Evolutionary conservation across 2,797 vertebrate species (phyloP).

Genomic region (Kryptopterus vitreolus): DNA sequence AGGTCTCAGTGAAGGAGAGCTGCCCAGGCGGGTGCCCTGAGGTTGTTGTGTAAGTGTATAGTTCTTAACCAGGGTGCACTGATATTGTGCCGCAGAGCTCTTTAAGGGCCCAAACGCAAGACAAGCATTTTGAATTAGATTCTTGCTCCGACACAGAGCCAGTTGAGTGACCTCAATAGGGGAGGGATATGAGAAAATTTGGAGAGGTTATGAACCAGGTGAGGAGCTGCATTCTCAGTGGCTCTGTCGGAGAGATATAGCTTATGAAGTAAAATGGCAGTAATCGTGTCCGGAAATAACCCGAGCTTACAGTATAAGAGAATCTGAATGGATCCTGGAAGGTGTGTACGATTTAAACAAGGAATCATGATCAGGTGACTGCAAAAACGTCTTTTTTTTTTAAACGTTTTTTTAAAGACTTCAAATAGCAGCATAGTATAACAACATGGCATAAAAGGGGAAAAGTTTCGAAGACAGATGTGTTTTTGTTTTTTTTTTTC

Average conservation of each 20-base stretch:
- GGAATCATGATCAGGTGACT: not conserved
- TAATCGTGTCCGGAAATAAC: slow-evolving; percentile 13
- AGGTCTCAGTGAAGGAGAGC: not conserved
- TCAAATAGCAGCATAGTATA: not conserved
- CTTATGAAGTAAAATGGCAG: not conserved
- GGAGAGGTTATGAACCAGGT: slow-evolving; percentile 8
- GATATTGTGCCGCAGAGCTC: not conserved
- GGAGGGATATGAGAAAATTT: slow-evolving; percentile 6
- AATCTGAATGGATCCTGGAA: not conserved
- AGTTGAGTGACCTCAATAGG: slow-evolving; percentile 22
- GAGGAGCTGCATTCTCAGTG: not conserved
- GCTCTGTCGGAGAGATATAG: not conserved
- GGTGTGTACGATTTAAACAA: not conserved
- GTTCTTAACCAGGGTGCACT: not conserved
- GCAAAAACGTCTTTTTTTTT: not conserved
- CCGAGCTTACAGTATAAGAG: not conserved
- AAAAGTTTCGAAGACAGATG: slow-evolving; percentile 4
- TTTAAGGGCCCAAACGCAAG: not conserved
- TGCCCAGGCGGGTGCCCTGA: not conserved
- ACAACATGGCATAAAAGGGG: not conserved
- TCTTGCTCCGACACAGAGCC: not conserved
- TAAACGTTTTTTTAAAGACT: too few relatives aligned
- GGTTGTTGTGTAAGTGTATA: not conserved
- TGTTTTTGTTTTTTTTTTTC: too few relatives aligned
- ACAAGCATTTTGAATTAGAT: slow-evolving; percentile 18